Base-by-base conservation (phyloP, 2,888 invertebrate genomes). In the Torymus auratus region DNA sequence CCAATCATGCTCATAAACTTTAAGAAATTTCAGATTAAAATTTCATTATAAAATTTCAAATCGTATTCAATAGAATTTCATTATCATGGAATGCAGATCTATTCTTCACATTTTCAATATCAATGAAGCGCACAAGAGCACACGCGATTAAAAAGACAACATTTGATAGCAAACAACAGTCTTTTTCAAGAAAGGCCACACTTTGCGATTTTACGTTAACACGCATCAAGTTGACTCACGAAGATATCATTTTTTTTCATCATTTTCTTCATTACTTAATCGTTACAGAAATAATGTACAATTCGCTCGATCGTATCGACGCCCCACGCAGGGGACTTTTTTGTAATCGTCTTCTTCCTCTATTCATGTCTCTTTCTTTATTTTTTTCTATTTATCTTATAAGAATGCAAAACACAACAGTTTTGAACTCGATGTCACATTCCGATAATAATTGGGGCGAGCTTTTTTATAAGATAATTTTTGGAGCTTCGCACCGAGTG, bases 171-270 rank as follows among this genome's bases (percentile, higher is more conserved):
- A 73, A 77, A 81, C 5, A 73, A 56, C 81, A 81, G 81, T 81
- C 81, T 78, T 81, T 78, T 80, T 76, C 23, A n/a, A 74, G 55
- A 78, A 81, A 81, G 81, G 81, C 78, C 78, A 78, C 73, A 60
- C 70, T 81, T 81, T 74, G 62, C 70, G 55, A 81, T 74, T 74
- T 62, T 50, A 76, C 61, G 23, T 71, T 17, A 41, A 72, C 56
- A 75, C 68, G 65, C 41, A 41, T 68, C n/a, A 73, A 71, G 50
- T 76, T 78, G 61, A 81, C 50, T 81, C 67, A 73, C 81, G 60
- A 81, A 73, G 77, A 81, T 81, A 81, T 78, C 74, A 69, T 74
- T 61, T 56, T 68, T 52, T 73, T 69, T 7, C 41, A 41, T 41
- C 3, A 68, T 15, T 70, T 69, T 65, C 13, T 73, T 15, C 41